Evolutionary conservation across 2,113 vertebrate species (phyloP).

Genomic region (Brienomyrus brachyistius): DNA sequence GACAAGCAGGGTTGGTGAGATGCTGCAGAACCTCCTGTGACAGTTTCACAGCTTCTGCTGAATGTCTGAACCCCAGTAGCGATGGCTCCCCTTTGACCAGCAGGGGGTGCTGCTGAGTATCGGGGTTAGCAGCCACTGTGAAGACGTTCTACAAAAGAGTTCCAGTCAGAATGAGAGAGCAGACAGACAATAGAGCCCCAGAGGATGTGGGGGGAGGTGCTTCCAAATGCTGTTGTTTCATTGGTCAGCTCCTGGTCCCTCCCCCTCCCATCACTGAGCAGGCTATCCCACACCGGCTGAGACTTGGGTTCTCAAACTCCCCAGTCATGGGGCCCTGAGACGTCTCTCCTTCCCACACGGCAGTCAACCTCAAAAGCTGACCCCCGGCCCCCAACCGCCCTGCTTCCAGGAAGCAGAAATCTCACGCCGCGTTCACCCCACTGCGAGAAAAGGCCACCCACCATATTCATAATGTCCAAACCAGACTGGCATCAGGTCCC

Average conservation of each 20-base stretch:
- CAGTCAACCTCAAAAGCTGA: not conserved
- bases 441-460: slow-evolving; percentile 21
- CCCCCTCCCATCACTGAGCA: not conserved
- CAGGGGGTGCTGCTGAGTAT: not conserved
- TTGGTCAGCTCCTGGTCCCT: not conserved
- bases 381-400: not conserved
- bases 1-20: not conserved
- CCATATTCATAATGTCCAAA: slow-evolving; percentile 13
- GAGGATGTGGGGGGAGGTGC: not conserved
- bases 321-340: not conserved
- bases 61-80: not conserved
- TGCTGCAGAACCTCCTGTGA: not conserved
- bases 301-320: not conserved
- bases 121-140: not conserved
- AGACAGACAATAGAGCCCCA: not conserved
- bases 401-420: not conserved
- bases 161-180: not conserved
- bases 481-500: not conserved
- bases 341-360: too few species aligned
- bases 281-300: not conserved
- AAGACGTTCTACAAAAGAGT: not conserved
- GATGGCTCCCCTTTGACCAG: not conserved
- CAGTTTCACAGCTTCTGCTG: not conserved
- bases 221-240: not conserved
- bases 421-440: not conserved